Evolutionary conservation across 2,113 vertebrate genomes (phyloP), one percentile per base, ranked within the genome.

Genomic region (Sander vitreus): DNA sequence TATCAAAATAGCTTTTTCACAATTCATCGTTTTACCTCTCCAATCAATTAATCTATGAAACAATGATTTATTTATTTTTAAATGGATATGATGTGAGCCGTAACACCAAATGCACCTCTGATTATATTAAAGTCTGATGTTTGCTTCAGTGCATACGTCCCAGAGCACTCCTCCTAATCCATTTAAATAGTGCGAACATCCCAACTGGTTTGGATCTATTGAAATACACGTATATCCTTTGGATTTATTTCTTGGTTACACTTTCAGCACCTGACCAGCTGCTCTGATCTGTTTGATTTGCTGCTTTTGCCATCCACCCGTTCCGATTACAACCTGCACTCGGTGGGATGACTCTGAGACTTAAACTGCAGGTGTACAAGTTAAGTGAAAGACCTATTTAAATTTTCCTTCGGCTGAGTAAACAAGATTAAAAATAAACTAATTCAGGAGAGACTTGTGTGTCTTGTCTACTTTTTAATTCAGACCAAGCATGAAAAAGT

Each of bases 361-460:
- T 85, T 73, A 73, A 78, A 75, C 81, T 73, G 75, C 87, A 86
- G 81, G 76, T 86, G 81, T 36, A 75, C 78, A 33, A 65, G 59
- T 59, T 70, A 69, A 89, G 51, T 30, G 63, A 39, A 33, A 78
- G 76, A 69, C 25, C 59, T 79, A 76, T 85, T 76, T 53, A 67
- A 25, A 68, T 65, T 45, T 25, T n/a, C 16, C 66, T 62, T 60
- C 30, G 30, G 45, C 25, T 72, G 27, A 63, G 66, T 69, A 60
- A 71, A 79, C 25, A 66, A 30, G 50, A 71, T 78, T 47, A 73
- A 69, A 16, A 36, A 73, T 39, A 78, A 66, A 16, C 18, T 33
- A 55, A 75, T 30, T 82, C 64, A 70, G 18, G 18, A 14, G 1
- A 18, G 16, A 9, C 25, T 69, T 16, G 33, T 16, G 25, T 33